Evolutionary conservation across 2,888 invertebrate genomes (phyloP), one percentile per base, ranked within the genome.

Genomic region (Helicoverpa assulta): DNA sequence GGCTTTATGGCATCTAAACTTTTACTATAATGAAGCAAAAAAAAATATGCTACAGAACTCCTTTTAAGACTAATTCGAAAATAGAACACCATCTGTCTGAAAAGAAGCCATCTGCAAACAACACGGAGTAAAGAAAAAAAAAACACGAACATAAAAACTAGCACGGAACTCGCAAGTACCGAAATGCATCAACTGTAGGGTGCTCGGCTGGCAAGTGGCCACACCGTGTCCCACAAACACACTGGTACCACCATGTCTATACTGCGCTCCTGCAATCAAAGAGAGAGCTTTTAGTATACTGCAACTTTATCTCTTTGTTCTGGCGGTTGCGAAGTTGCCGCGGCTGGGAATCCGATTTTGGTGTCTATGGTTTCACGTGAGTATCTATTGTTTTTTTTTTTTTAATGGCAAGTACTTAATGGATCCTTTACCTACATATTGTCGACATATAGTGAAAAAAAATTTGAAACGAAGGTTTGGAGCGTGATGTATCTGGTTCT

Each of bases 101-200:
- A 67, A 7, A 74, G 58, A 79, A 69, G 56, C 12, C 19, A 56
- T 19, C 59, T 37, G 6, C n/a, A 71, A 61, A 67, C 29, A 54
- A 67, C 51, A 73, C 65, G 65, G 70, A 70, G 64, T 74, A 72
- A 72, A 77, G 70, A 65, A 78, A 72, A 65, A 78, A 72, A 78
- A 79, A 76, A 72, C 62, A 55, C 52, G 68, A 69, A 80, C 75
- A 78, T 73, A 77, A 81, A 83, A 86, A 84, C 82, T 80, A 82
- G 82, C 76, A 73, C 84, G 82, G 72, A 86, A 76, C 81, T 74
- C 80, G 47, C 79, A 80, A 86, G 87, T 83, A 87, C 86, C 86
- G 85, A 90, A 92, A 92, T 90, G 91, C 92, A 92, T 92, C 92
- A 91, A 84, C 88, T 86, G 82, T 77, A 91, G 89, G 81, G 86